Base-by-base conservation (phyloP, 2,888 invertebrate genomes). In the Notocelia uddmanniana region DNA sequence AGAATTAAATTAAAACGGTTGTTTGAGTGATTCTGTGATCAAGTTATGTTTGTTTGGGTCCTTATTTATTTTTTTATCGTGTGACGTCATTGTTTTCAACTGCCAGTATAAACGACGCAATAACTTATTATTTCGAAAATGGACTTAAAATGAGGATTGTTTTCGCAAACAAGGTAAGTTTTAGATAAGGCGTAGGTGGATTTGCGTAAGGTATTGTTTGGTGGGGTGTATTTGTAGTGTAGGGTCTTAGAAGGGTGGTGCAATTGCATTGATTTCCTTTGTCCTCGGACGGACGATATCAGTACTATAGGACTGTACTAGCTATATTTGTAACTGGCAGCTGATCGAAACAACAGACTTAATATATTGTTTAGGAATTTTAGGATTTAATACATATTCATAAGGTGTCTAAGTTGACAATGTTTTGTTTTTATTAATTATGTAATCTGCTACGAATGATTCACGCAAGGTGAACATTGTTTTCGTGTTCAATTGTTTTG, bases 1-100 rank as follows among this genome's bases (percentile, higher is more conserved):
- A 80, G 81, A 75, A 78, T 81, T 80, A 78, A 78, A 78, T 79
- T 66, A 79, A 83, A 79, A 77, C 48, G 41, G 67, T 72, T 72
- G 83, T 80, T 81, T 76, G 70, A 74, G 76, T 78, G 80, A 78
- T 81, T 81, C 85, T 75, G 81, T 79, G 84, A 82, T 80, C 85
- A 85, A 83, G 85, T 80, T 84, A 86, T 87, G 85, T 85, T 82
- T 84, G 83, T 81, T 79, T 85, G 79, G 77, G 82, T 86, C 63
- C 71, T 73, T 74, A 73, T 90, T 86, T 87, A 82, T 85, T 85
- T 85, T 86, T 86, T 85, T 85, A 86, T 85, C 78, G 85, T 88
- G 93, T 95, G 95, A 95, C 95, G 95, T 95, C 95, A 95, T 90
- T 89, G 86, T 92, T 92, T 92, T 91, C 91, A 90, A 92, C 91